A percentile compares a stretch with the other conserved stretches of the same genome.
Evolutionary conservation across 53 echinoderm and acorn worm genomes (phyloP).

Genomic region (Henricia sp.): DNA sequence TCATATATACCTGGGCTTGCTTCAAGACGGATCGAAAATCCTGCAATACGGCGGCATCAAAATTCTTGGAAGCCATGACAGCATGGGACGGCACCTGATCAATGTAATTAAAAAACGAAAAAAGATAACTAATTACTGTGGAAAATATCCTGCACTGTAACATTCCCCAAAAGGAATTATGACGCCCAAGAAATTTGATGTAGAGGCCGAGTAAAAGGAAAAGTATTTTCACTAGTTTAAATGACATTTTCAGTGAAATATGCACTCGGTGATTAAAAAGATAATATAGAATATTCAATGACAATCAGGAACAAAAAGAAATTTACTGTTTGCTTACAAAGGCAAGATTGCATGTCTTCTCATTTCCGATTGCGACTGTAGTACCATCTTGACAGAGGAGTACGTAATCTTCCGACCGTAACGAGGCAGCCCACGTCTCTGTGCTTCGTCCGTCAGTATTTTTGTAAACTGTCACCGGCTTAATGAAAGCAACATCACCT

Average conservation of each 20-base stretch:
- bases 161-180: too few species aligned
- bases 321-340: slow-evolving; percentile 60
- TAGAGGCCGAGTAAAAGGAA: too few species aligned
- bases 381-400: slow-evolving; percentile 78
- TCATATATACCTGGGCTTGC: slow-evolving; percentile 60
- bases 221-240: too few species aligned
- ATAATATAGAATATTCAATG: too few species aligned
- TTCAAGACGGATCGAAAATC: slow-evolving; percentile 40
- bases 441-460: slow-evolving; percentile 50
- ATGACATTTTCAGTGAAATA: too few species aligned
- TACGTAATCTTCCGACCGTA: slow-evolving; percentile 41
- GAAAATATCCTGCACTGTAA: too few species aligned
- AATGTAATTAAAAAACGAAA: neutral
- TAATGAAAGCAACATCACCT: slow-evolving; percentile 92
- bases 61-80: slow-evolving; percentile 59
- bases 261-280: too few species aligned
- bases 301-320: too few species aligned
- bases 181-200: too few species aligned
- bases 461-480: slow-evolving; percentile 67
- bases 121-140: neutral
- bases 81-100: slow-evolving; percentile 72
- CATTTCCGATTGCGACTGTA: slow-evolving; percentile 29
- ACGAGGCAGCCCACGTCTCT: slow-evolving; percentile 41
- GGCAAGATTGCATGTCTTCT: slow-evolving; percentile 69
- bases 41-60: neutral